Evolutionary conservation across 2,113 vertebrate species (phyloP), one percentile per base, ranked within the genome.

Genomic region (Poeciliopsis retropinna): DNA sequence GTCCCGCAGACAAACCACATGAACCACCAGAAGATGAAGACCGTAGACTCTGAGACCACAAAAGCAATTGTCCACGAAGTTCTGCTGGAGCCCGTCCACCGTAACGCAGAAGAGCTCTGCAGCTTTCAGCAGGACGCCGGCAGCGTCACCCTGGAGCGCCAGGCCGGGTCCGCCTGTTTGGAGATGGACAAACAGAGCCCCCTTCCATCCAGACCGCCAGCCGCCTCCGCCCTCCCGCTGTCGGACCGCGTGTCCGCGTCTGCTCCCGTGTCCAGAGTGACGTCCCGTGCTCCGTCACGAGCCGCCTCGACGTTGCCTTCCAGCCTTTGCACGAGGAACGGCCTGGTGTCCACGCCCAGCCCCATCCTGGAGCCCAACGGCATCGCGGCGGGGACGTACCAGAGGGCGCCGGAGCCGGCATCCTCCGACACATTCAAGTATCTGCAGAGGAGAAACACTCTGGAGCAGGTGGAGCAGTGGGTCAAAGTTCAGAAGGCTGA

Each of bases 401-500:
- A 95, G 87, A 93, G 95, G 79, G 93, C 87, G 9, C 89, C 94
- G 60, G 91, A 93, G 68, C 87, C 91, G 47, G 91, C 92, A 31
- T 76, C 91, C 74, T 15, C 60, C 47, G 93, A 93, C 73, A 51
- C 86, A 2, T 94, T 95, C 74, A 94, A 95, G 81, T 94, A 95
- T 57, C 92, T 89, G 87, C 95, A 96, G 83, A 94, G 95, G 87
- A 96, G 94, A 78, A 96, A 90, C 75, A 84, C 92, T 66, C 91
- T 97, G 94, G 95, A 96, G 81, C 95, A 98, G 70, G 95, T 96
- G 93, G 96, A 98, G 75, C 95, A 96, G 68, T 99, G 97, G 97
- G 94, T 97, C 8, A 96, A 97, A 88, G 92, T 95, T 71, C 97
- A 97, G 91, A 98, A 96, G 91, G 94, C 92, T 39, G 96, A 98